These are phyloP conservation scores for Polymixis flavicincta DNA, from an alignment of 2,888 invertebrate species.

Conservation along the genomic window DNA sequence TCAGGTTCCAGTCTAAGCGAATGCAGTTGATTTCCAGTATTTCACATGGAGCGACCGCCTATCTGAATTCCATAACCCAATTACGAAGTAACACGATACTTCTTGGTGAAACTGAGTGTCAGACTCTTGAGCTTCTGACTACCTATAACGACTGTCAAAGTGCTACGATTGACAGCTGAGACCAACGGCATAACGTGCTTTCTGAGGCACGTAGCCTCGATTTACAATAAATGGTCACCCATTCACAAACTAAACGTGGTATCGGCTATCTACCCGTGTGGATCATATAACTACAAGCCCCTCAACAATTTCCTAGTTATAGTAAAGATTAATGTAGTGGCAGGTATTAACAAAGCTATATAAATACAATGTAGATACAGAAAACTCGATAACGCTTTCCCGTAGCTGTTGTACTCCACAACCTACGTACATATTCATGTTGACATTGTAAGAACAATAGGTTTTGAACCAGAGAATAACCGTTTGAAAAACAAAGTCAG, in stretches of 20 bases:
- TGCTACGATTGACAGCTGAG: neutral
- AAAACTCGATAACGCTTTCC: conserved; percentile 24
- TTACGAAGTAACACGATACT: neutral
- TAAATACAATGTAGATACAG: conserved; percentile 8
- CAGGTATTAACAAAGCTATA: neutral
- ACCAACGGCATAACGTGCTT: neutral
- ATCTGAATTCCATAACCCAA: neutral
- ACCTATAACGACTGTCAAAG: neutral
- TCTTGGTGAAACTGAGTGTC: neutral
- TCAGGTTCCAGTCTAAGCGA: neutral
- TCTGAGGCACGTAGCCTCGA: neutral
- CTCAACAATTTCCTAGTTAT: conserved; percentile 29
- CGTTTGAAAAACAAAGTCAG: conserved; percentile 2
- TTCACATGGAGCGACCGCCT: neutral
- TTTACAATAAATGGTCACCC: neutral
- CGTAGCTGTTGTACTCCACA: conserved; percentile 12
- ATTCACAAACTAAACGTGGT: neutral
- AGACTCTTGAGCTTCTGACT: neutral
- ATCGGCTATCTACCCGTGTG: neutral
- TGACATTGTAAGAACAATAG: conserved; percentile 44
- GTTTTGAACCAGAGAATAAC: conserved; percentile 20
- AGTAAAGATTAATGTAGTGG: neutral
- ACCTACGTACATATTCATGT: no score
- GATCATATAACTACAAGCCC: neutral
- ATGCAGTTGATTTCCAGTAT: neutral